phyloP scores from a whole-genome alignment of 2,797 vertebrate species.

The Huso huso region DNA sequence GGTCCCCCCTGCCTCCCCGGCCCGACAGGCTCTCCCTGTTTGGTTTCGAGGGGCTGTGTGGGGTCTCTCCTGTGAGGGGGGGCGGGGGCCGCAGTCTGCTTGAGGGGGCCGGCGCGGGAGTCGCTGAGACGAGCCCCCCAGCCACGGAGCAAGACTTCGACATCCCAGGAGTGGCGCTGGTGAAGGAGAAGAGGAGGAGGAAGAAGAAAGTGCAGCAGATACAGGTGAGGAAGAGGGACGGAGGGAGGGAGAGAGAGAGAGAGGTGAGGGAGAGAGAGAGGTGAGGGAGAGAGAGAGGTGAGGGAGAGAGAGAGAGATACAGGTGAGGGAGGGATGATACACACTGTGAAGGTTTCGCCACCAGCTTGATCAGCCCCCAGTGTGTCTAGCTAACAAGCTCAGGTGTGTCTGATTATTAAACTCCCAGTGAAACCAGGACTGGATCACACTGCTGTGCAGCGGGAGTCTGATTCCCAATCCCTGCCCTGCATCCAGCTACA shows the following conservation, averaged over 20 bases:
- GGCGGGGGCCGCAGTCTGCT: slow-evolving; percentile 22
- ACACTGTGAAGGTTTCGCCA: no score
- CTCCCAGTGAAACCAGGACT: no score
- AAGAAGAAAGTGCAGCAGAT: slow-evolving; percentile 50
- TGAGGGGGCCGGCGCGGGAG: slow-evolving; percentile 19
- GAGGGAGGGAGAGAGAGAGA: background rate
- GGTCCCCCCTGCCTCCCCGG: slow-evolving; percentile 27
- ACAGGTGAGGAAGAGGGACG: slow-evolving; percentile 38
- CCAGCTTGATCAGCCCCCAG: no score
- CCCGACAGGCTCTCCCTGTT: slow-evolving; percentile 44
- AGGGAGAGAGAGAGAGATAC: fast-evolving
- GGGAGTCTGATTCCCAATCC: no score
- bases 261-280: background rate
- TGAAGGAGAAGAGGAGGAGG: slow-evolving; percentile 51
- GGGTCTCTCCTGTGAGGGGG: slow-evolving; percentile 18
- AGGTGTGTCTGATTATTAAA: no score
- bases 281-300: slow-evolving; percentile 28
- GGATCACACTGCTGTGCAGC: no score
- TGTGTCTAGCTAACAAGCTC: no score
- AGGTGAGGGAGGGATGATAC: no score
- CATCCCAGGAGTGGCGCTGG: slow-evolving; percentile 54
- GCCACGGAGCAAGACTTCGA: slow-evolving; percentile 35
- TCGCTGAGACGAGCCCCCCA: background rate
- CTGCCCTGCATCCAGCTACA: no score
- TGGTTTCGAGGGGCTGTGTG: slow-evolving; percentile 49